A percentile compares a stretch with the other conserved stretches of the same genome.
These are phyloP conservation scores for Raja brachyura DNA, from an alignment of 2,113 vertebrate genomes.

Conservation along the genomic window DNA sequence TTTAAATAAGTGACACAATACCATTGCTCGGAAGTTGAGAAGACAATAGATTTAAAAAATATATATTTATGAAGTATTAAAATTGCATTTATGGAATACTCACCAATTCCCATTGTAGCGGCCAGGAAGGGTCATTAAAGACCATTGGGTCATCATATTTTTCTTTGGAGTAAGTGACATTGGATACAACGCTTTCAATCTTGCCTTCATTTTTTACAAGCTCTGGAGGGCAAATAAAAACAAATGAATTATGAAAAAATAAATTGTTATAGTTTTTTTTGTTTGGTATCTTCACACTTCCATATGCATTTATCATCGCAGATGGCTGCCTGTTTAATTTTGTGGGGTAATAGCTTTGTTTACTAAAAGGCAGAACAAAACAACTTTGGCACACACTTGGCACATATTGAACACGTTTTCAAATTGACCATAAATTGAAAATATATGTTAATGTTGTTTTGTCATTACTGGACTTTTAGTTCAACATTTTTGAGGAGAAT, in stretches of 20 bases:
- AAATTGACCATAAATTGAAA: neutral
- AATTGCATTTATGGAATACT: slow-evolving; percentile 56
- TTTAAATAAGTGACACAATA: slow-evolving; percentile 5
- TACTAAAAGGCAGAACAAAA: neutral
- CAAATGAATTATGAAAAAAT: slow-evolving; percentile 64
- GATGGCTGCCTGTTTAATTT: slow-evolving; percentile 19
- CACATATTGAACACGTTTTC: neutral
- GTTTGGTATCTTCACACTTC: neutral
- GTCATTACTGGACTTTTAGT: neutral
- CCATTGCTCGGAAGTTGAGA: neutral
- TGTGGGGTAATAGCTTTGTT: neutral
- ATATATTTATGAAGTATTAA: slow-evolving; percentile 55
- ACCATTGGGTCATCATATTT: slow-evolving; percentile 64
- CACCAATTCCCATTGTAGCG: slow-evolving; percentile 67
- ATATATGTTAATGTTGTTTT: neutral
- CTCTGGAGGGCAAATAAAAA: slow-evolving; percentile 64
- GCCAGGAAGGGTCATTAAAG: slow-evolving; percentile 79
- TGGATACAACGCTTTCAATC: slow-evolving; percentile 60
- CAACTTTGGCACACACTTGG: neutral
- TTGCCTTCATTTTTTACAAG: slow-evolving; percentile 59
- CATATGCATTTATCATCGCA: slow-evolving; percentile 6
- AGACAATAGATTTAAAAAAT: slow-evolving; percentile 50
- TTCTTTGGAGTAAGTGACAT: slow-evolving; percentile 62
- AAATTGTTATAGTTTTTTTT: slow-evolving; percentile 44
- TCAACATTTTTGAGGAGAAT: neutral